phyloP scores from a whole-genome alignment of 2,113 vertebrate genomes.

The Cyanocitta stelleri region DNA sequence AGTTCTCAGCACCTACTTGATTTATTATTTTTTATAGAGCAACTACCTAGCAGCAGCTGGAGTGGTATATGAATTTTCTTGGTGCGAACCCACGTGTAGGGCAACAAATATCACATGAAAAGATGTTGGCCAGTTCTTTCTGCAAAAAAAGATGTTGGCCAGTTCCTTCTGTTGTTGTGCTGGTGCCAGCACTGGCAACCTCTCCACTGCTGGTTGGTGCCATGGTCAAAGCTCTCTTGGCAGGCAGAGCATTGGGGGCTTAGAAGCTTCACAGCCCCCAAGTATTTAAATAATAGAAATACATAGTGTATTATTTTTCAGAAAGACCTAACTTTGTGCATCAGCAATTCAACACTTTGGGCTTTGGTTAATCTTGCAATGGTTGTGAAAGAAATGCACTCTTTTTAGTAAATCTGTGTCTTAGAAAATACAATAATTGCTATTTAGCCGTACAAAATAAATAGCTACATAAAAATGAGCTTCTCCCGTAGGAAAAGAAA shows the following conservation, averaged over 20 bases:
- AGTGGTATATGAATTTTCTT: background rate
- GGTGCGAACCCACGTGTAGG: accelerated
- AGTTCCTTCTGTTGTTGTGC: background rate
- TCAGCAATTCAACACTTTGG: background rate
- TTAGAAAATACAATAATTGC: background rate
- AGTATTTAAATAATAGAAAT: background rate
- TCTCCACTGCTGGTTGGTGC: background rate
- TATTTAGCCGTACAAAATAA: background rate
- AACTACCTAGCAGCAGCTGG: background rate
- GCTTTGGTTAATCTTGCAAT: background rate
- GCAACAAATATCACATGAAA: background rate
- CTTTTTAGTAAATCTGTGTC: background rate
- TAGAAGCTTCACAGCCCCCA: background rate
- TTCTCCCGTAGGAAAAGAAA: background rate
- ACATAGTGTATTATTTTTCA: background rate
- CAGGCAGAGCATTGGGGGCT: accelerated
- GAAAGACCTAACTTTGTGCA: background rate
- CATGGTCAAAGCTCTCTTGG: background rate
- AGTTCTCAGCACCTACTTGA: background rate
- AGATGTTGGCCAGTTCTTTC: background rate
- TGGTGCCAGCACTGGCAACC: background rate
- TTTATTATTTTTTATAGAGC: background rate
- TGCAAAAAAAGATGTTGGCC: background rate
- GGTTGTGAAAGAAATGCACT: background rate
- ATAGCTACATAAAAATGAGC: background rate